Conservation (phyloP, 2,888 invertebrate genomes). For the Tubulanus polymorphus region DNA sequence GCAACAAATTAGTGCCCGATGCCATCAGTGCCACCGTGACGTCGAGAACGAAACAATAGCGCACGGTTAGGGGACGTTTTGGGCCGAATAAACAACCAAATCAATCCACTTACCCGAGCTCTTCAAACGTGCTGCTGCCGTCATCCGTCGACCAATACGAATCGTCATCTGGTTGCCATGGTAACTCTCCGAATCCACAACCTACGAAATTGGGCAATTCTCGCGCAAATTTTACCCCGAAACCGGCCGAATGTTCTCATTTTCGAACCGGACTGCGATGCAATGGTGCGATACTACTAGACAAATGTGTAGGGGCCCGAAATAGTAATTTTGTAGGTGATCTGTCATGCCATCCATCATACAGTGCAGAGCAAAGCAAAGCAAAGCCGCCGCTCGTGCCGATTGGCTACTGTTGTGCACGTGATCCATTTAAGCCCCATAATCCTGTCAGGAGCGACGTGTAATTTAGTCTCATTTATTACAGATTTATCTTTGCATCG, state of each 20-base stretch:
- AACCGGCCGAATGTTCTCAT: background rate
- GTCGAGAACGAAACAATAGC: background rate
- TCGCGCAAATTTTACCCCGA: background rate
- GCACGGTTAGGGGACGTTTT: background rate
- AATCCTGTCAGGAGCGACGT: constrained; percentile 40
- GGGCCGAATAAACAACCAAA: too few relatives aligned
- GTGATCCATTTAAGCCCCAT: constrained; percentile 33
- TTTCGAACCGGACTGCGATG: background rate
- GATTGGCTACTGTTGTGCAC: constrained; percentile 35
- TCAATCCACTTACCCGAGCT: background rate
- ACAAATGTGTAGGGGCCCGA: background rate
- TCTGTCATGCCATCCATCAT: background rate
- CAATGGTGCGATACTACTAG: background rate
- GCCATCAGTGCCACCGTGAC: background rate
- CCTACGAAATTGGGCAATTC: too few relatives aligned
- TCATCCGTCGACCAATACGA: background rate
- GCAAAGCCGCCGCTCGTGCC: constrained; percentile 2
- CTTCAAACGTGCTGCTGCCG: background rate
- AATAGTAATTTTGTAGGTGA: background rate
- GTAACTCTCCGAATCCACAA: background rate
- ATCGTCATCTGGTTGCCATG: background rate
- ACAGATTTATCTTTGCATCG: constrained; percentile 44
- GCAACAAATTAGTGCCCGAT: too few relatives aligned
- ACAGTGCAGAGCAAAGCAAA: background rate
- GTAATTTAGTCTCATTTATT: constrained; percentile 49